Evolutionary conservation across 1,140 invertebrate species (phyloP), one percentile per base, ranked within the genome.

Genomic region (Phenacoccus solenopsis): DNA sequence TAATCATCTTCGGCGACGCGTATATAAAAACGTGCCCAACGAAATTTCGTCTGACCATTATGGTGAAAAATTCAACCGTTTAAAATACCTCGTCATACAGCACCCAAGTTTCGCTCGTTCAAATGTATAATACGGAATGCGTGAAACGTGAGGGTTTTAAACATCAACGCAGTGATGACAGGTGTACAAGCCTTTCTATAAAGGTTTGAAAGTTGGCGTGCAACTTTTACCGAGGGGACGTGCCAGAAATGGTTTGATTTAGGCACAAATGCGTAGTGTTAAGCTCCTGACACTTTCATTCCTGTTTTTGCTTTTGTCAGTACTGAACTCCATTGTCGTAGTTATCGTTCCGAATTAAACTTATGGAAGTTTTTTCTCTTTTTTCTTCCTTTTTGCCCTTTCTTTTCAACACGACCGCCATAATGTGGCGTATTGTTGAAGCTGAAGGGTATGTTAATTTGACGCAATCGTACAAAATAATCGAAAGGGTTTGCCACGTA

Each of bases 41-140:
- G n/a, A n/a, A n/a, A n/a, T n/a, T n/a, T n/a, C n/a, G n/a, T n/a
- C n/a, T n/a, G n/a, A n/a, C n/a, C n/a, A n/a, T n/a, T n/a, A n/a
- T n/a, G n/a, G n/a, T n/a, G n/a, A n/a, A n/a, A n/a, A n/a, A n/a
- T n/a, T n/a, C n/a, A n/a, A n/a, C n/a, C n/a, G 13, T 32, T 32
- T 32, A 32, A 32, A 32, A 32, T 32, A 13, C 13, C 38, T 49
- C 38, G 38, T 49, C n/a, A 16, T n/a, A 49, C 13, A 32, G 30
- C 30, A 13, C 5, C 30, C 5, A 32, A 32, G 30, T n/a, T n/a
- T n/a, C n/a, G 30, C 5, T 32, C 13, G 30, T 32, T 7, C 30
- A 49, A 49, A 49, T 49, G 38, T 49, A 49, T n/a, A n/a, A n/a
- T 49, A 49, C 38, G 38, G 38, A 49, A 49, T 49, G 38, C 38